Percentiles rank a stretch among this genome's conserved stretches.
Evolutionary conservation across 2,888 invertebrate species (phyloP).

Genomic region (Nephrotoma appendiculata): DNA sequence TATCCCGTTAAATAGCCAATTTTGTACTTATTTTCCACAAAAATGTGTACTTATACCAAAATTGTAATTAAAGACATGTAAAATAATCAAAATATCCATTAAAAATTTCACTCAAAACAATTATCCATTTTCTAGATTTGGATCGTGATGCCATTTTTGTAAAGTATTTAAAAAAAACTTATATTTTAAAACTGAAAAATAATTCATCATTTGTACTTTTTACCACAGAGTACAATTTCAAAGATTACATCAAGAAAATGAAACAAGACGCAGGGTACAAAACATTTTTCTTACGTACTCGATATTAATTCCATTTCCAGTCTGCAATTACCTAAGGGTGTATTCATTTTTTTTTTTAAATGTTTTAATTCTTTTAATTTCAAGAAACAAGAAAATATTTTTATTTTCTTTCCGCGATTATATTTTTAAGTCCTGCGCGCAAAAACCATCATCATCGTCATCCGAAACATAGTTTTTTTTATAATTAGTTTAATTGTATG

Average conservation of each 20-base stretch:
- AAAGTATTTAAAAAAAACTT: neutral
- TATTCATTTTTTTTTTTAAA: neutral
- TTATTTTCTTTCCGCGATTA: neutral
- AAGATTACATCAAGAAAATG: neutral
- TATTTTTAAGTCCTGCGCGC: neutral
- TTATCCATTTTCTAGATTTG: neutral
- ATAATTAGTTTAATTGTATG: neutral
- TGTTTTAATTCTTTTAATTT: neutral
- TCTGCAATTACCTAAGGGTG: neutral
- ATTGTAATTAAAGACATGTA: neutral
- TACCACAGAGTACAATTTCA: neutral
- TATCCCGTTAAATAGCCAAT: neutral
- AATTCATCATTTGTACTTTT: neutral
- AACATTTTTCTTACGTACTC: neutral
- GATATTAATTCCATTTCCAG: neutral
- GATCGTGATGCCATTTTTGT: neutral
- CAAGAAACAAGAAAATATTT: neutral
- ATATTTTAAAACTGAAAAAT: neutral
- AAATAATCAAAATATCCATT: neutral
- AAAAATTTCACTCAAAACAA: neutral
- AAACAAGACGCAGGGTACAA: neutral
- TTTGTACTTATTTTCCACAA: too few species aligned
- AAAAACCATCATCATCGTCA: neutral
- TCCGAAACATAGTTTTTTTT: neutral
- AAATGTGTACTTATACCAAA: neutral